phyloP scores from a whole-genome alignment of 2,888 invertebrate genomes.

The Piscicola geometra region DNA sequence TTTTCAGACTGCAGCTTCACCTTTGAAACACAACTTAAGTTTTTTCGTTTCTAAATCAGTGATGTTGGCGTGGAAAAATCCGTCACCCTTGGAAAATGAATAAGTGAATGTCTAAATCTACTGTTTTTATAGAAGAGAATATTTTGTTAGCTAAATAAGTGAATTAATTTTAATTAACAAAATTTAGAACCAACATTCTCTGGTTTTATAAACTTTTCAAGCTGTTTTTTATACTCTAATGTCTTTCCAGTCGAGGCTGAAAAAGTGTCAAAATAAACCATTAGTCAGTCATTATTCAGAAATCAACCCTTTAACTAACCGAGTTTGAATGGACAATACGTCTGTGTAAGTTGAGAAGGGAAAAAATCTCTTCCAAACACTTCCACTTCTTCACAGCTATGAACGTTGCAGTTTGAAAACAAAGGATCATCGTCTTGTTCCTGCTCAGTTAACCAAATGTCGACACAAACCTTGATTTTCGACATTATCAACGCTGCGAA shows the following conservation, averaged over 20 bases:
- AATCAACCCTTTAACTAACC: not conserved
- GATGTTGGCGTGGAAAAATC: too few relatives aligned
- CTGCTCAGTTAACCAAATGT: not conserved
- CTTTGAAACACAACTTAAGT: too few relatives aligned
- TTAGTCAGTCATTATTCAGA: not conserved
- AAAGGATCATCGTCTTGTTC: not conserved
- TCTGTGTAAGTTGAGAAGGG: not conserved
- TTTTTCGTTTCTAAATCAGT: too few relatives aligned
- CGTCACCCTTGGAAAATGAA: too few relatives aligned
- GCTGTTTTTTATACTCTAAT: not conserved
- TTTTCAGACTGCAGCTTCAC: too few relatives aligned
- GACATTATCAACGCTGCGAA: not conserved
- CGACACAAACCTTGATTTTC: not conserved
- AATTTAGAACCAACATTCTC: not conserved
- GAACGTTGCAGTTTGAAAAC: not conserved
- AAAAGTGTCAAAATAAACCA: not conserved
- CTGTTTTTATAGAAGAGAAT: too few relatives aligned
- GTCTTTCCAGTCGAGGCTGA: not conserved
- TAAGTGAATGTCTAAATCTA: too few relatives aligned
- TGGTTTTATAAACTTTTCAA: not conserved
- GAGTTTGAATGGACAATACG: not conserved
- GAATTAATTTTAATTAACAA: too few relatives aligned
- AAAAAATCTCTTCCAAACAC: not conserved
- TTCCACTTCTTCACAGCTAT: conserved; percentile 3
- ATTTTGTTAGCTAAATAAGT: too few relatives aligned